These are phyloP conservation scores for Drosophila varians DNA, from an alignment of 1,140 invertebrate species.

Conservation along the genomic window DNA sequence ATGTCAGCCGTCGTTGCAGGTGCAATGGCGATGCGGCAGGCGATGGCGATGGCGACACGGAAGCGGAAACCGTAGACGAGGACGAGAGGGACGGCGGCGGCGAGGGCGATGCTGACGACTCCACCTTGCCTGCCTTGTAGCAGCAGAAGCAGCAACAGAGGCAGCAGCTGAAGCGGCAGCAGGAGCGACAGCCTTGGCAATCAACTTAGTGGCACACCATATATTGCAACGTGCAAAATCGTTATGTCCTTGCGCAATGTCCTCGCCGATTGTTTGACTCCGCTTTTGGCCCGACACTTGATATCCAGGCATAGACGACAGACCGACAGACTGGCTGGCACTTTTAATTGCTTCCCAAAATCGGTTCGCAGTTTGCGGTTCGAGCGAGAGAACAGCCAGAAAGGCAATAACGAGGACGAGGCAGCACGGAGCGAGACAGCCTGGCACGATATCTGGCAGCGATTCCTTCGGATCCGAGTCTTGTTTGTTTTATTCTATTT, in stretches of 20 bases:
- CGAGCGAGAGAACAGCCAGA: constrained; percentile 48
- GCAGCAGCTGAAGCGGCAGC: too few species aligned
- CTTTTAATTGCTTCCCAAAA: constrained; percentile 61
- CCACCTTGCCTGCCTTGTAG: constrained; percentile 53
- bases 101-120: constrained; percentile 61
- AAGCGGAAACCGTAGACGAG: constrained; percentile 29
- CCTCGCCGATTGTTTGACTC: constrained; percentile 44
- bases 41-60: constrained; percentile 34
- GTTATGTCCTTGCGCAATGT: constrained; percentile 62
- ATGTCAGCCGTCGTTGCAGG: constrained; percentile 71
- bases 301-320: constrained; percentile 61
- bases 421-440: constrained; percentile 50
- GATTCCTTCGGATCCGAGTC: constrained; percentile 33
- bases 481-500: constrained; percentile 39
- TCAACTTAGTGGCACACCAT: constrained; percentile 52
- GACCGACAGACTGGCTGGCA: constrained; percentile 15
- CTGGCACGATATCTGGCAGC: constrained; percentile 37
- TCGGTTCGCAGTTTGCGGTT: constrained; percentile 27
- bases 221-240: constrained; percentile 52
- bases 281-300: constrained; percentile 60
- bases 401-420: constrained; percentile 67
- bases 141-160: constrained; percentile 6
- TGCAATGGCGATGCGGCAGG: constrained; percentile 48
- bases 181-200: constrained; percentile 58
- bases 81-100: constrained; percentile 45